Conservation (phyloP, 1,140 invertebrate species). For the Meloidogyne hapla region DNA sequence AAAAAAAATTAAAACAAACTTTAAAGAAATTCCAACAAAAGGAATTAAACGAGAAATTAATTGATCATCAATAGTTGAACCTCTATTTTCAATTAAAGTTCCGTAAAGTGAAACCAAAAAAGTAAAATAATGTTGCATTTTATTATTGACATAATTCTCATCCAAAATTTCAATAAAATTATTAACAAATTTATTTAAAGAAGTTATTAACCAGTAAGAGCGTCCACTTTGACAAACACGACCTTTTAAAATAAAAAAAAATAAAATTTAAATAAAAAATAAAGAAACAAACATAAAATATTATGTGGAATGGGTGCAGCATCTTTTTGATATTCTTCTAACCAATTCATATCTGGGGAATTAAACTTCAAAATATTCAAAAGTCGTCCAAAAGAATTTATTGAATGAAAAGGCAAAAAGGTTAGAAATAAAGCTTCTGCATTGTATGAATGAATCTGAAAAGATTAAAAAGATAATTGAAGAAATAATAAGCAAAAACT, state of each 20-base stretch:
- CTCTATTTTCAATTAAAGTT: slow-evolving; percentile 39
- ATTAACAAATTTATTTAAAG: slow-evolving; percentile 7
- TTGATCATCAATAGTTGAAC: slow-evolving; percentile 32
- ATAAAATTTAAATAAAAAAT: neutral
- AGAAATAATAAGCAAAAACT: no score
- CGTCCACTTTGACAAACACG: slow-evolving; percentile 15
- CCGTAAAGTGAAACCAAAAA: slow-evolving; percentile 41
- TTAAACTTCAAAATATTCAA: slow-evolving; percentile 42
- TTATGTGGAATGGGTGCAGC: slow-evolving; percentile 43
- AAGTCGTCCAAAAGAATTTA: slow-evolving; percentile 48
- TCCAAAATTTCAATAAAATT: slow-evolving; percentile 22
- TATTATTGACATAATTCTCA: slow-evolving; percentile 29
- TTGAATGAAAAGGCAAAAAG: slow-evolving; percentile 43
- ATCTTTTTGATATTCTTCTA: slow-evolving; percentile 35
- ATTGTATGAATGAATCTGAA: slow-evolving; percentile 47
- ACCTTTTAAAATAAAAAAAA: slow-evolving; percentile 12
- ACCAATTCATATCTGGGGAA: slow-evolving; percentile 33
- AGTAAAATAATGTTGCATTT: slow-evolving; percentile 41
- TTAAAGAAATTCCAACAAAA: slow-evolving; percentile 43
- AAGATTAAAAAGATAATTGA: no score
- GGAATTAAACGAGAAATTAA: slow-evolving; percentile 44
- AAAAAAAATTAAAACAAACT: slow-evolving; percentile 24
- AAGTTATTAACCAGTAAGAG: slow-evolving; percentile 15
- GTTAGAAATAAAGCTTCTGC: slow-evolving; percentile 38
- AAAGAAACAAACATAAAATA: slow-evolving; percentile 31